Base-by-base conservation (phyloP, 1,140 invertebrate species). In the Monomorium pharaonis region DNA sequence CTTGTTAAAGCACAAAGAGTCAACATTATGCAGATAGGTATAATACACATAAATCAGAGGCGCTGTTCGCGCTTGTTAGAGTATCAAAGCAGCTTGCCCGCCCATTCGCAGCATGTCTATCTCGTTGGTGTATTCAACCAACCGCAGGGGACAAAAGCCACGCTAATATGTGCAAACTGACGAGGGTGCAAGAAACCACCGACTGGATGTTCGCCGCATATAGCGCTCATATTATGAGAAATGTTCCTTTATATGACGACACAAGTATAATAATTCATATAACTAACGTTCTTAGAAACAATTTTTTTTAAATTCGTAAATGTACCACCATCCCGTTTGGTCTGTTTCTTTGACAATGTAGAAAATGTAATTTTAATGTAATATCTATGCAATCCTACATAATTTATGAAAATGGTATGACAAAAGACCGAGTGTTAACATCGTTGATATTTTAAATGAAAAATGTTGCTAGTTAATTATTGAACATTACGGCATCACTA, bases 41-140 rank as follows among this genome's bases (percentile, higher is more conserved):
- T 83, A 83, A 83, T 83, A 58, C 51, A 74, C 78, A 70, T 83
- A 83, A 83, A 74, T 83, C 78, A 83, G 78, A 83, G 51, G 67
- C 58, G 56, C 47, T 62, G 81, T 77, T 84, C 44, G 81, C 65
- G 86, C 80, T 88, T 88, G 87, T 88, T 88, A 88, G 86, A 30
- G 54, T 72, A 81, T 60, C 47, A 85, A 77, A 81, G 47, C 88
- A 78, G 75, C 58, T 75, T 84, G 65, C 74, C 74, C 86, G 80
- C 87, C 81, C 86, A 86, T 63, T 51, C 72, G 88, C 78, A 89
- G 86, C 89, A 84, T 87, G 89, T 86, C 75, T 75, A 87, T 90
- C 89, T 89, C 85, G 67, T 85, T 67, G 85, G 78, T 89, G 86
- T 84, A 87, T 84, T 87, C 88, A 86, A 60, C 80, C 72, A 69